Percentiles rank a stretch among this genome's conserved stretches.
Conservation (phyloP, 2,113 vertebrate genomes). For the Toxotes chatareus region DNA sequence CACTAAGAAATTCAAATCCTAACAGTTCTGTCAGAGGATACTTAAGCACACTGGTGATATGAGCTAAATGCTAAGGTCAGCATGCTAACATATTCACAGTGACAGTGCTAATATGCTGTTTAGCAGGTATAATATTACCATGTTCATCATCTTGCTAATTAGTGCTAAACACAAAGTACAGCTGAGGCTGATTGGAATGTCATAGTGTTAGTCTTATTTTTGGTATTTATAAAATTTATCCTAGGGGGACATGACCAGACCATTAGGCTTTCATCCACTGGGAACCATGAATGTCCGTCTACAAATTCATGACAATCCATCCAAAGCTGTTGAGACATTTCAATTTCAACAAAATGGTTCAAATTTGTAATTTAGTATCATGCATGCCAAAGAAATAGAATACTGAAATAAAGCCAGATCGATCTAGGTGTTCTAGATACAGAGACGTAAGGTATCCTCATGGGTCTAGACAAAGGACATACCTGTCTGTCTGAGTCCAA, state of each 20-base stretch:
- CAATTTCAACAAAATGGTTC: neutral
- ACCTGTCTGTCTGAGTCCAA: conserved; percentile 62
- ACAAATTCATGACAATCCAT: neutral
- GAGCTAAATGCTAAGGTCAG: neutral
- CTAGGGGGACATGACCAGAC: too few relatives aligned
- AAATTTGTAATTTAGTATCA: too few relatives aligned
- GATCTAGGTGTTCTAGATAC: neutral
- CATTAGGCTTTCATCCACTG: neutral
- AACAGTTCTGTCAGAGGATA: neutral
- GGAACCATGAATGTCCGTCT: neutral
- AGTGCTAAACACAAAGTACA: too few relatives aligned
- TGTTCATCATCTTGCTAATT: neutral
- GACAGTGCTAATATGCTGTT: neutral
- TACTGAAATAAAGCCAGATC: neutral
- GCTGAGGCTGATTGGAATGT: neutral
- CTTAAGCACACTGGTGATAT: neutral
- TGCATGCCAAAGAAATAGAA: neutral
- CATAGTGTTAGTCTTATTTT: too few relatives aligned
- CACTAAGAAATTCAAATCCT: neutral
- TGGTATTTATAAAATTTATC: too few relatives aligned
- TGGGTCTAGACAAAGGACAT: conserved; percentile 67
- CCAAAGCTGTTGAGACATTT: neutral
- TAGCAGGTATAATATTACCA: neutral
- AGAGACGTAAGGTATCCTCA: conserved; percentile 22
- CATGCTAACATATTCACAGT: neutral